Evolutionary conservation across 2,888 invertebrate genomes (phyloP).

Genomic region (Nemotelus nigrinus): DNA sequence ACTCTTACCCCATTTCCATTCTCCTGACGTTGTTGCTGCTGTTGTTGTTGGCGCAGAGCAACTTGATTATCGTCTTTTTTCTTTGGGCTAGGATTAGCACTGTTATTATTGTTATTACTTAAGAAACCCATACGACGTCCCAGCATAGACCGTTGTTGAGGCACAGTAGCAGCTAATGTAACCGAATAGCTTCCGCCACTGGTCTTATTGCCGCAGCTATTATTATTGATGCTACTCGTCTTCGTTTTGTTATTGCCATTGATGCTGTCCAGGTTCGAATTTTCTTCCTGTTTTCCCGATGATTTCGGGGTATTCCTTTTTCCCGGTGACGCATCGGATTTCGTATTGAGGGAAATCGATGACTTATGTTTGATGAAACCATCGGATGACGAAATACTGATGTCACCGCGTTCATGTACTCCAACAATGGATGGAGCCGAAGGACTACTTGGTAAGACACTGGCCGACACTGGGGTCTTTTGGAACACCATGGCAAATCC

Average conservation of each 20-base stretch:
- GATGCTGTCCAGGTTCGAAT: conserved; percentile 17
- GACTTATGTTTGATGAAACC: conserved; percentile 18
- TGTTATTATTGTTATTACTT: conserved; percentile 31
- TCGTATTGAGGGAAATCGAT: conserved; percentile 12
- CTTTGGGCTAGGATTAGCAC: conserved; percentile 30
- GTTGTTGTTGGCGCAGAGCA: background rate
- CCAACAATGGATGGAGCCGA: conserved; percentile 34
- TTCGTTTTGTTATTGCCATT: conserved; percentile 41
- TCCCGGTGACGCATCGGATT: conserved; percentile 4
- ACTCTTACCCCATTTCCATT: conserved; percentile 50
- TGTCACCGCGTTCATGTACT: conserved; percentile 29
- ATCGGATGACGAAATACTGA: conserved; percentile 26
- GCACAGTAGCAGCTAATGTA: conserved; percentile 46
- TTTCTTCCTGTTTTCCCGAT: conserved; percentile 17
- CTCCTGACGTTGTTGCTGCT: conserved; percentile 49
- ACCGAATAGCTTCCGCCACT: conserved; percentile 21
- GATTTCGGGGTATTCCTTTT: conserved; percentile 1
- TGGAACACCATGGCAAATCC: conserved; percentile 54
- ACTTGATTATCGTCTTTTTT: conserved; percentile 42
- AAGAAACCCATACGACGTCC: conserved; percentile 50
- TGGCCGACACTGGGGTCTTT: conserved; percentile 51
- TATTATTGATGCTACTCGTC: conserved; percentile 40
- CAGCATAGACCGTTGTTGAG: conserved; percentile 48
- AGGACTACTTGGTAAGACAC: conserved; percentile 16
- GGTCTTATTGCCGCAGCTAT: conserved; percentile 38